A percentile compares a stretch with the other conserved stretches of the same genome.
phyloP scores from a whole-genome alignment of 2,113 vertebrate genomes.

The Scomber scombrus region DNA sequence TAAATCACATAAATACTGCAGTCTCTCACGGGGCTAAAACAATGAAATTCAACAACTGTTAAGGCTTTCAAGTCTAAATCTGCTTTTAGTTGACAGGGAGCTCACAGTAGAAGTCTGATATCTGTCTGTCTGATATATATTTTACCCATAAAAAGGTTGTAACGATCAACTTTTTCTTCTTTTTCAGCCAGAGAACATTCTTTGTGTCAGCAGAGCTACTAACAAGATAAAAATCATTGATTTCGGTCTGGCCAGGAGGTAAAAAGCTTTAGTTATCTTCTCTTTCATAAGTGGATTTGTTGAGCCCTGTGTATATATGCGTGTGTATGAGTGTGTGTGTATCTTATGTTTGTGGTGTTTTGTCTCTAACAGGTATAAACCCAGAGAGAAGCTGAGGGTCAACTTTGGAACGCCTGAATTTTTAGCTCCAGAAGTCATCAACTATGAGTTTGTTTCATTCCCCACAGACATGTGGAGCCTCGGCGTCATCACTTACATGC shows the following conservation, averaged over 20 bases:
- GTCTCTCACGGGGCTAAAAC: no score
- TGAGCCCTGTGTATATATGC: background rate
- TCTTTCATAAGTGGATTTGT: background rate
- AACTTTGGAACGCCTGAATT: constrained; percentile 98
- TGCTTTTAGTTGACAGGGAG: no score
- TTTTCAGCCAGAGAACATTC: constrained; percentile 96
- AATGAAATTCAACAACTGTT: no score
- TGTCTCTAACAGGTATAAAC: constrained; percentile 90
- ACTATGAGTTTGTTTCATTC: constrained; percentile 98
- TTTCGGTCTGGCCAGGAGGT: constrained; percentile 98
- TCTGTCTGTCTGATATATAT: no score
- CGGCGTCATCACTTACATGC: constrained; percentile 97
- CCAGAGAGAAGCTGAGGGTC: constrained; percentile 95
- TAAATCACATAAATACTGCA: no score
- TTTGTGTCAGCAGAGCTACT: constrained; percentile 93
- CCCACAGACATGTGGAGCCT: constrained; percentile 99
- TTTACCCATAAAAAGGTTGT: no score
- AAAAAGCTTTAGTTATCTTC: constrained; percentile 35
- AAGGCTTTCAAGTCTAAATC: no score
- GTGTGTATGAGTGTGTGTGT: no score
- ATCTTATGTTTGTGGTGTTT: background rate
- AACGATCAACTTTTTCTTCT: background rate
- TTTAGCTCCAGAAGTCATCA: constrained; percentile 97
- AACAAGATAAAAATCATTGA: constrained; percentile 99
- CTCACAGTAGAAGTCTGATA: no score